phyloP scores from a whole-genome alignment of 2,888 invertebrate species.

The Nymphalis urticae region DNA sequence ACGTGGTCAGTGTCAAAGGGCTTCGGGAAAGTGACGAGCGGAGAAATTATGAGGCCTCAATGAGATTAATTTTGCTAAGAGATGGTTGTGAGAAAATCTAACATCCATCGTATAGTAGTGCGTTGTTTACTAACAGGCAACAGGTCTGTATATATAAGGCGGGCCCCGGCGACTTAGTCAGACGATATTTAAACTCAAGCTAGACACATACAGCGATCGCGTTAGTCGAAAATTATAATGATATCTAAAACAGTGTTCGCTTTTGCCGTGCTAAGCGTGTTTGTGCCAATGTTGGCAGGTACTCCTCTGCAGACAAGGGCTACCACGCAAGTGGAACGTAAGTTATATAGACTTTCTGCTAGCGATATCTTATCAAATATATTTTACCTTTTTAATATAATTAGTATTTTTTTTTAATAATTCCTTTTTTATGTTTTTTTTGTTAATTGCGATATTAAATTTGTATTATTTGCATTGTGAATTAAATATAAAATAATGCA shows the following conservation, averaged over 20 bases:
- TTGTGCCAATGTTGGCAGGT: conserved; percentile 42
- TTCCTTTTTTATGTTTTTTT: neutral
- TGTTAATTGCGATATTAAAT: neutral
- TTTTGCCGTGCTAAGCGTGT: conserved; percentile 48
- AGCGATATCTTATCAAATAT: neutral
- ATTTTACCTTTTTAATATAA: neutral
- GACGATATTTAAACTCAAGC: conserved; percentile 23
- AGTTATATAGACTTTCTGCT: conserved; percentile 26
- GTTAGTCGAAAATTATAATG: conserved; percentile 41
- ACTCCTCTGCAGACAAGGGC: conserved; percentile 44
- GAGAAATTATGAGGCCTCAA: conserved; percentile 2
- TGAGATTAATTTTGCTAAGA: conserved; percentile 5
- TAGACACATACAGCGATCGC: conserved; percentile 11
- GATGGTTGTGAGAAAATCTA: conserved; percentile 20
- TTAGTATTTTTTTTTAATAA: neutral
- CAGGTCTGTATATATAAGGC: conserved; percentile 34
- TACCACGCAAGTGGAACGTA: conserved; percentile 44
- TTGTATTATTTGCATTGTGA: neutral
- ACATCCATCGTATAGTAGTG: conserved; percentile 10
- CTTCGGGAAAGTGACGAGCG: conserved; percentile 20
- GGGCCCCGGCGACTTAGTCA: conserved; percentile 16
- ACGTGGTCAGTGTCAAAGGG: conserved; percentile 10
- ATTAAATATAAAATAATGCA: neutral
- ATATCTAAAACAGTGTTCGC: conserved; percentile 52
- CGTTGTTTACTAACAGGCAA: conserved; percentile 35